Conservation (phyloP, 2,888 invertebrate genomes). For the Candidula unifasciata region DNA sequence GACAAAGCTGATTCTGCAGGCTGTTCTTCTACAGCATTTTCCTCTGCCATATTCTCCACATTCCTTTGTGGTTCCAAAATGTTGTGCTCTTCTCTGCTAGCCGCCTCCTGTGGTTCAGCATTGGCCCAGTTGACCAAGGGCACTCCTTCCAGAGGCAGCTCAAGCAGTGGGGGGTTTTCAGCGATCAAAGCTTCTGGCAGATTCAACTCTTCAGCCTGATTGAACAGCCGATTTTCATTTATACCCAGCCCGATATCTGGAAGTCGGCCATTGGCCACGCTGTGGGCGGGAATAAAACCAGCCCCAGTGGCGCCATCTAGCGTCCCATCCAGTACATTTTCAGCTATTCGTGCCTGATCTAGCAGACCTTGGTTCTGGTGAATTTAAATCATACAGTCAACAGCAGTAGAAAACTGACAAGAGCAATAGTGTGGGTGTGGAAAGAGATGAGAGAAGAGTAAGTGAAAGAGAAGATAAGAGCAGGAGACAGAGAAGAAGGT, state of each 20-base stretch:
- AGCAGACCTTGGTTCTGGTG: slow-evolving; percentile 15
- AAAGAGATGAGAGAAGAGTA: too few relatives aligned
- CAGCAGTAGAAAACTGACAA: too few relatives aligned
- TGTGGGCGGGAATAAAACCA: slow-evolving; percentile 34
- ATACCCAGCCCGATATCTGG: slow-evolving; percentile 56
- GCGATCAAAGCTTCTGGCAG: not conserved
- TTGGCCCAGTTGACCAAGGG: not conserved
- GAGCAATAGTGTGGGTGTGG: too few relatives aligned
- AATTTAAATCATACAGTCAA: too few relatives aligned
- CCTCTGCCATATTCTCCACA: slow-evolving; percentile 4
- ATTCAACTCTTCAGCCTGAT: slow-evolving; percentile 32
- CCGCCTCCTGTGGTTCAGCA: not conserved
- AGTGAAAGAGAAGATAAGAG: too few relatives aligned
- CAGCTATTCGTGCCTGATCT: slow-evolving; percentile 52
- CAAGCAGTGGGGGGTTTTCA: not conserved
- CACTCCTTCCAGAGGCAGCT: slow-evolving; percentile 30
- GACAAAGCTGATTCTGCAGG: not conserved
- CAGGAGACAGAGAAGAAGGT: too few relatives aligned
- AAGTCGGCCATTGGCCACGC: slow-evolving; percentile 48
- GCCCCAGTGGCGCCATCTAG: slow-evolving; percentile 47
- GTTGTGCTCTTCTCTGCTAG: slow-evolving; percentile 8
- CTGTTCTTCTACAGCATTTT: not conserved
- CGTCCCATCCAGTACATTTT: slow-evolving; percentile 57
- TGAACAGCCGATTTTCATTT: slow-evolving; percentile 53
- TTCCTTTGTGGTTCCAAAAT: slow-evolving; percentile 11